Conservation (phyloP, 1,140 invertebrate species). For the Meteorus sp. region DNA sequence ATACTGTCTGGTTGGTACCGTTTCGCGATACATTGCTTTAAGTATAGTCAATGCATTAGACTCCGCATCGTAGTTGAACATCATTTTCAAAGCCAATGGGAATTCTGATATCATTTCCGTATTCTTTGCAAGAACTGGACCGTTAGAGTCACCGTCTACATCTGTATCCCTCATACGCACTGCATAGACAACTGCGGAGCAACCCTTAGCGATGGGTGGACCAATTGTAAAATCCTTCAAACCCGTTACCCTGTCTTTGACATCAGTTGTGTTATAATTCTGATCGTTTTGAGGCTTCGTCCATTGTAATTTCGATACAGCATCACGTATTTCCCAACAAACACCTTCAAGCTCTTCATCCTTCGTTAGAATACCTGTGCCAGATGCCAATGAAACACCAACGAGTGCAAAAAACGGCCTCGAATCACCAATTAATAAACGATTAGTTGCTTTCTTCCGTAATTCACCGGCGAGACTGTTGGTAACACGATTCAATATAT, state of each 20-base stretch:
- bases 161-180: conserved; percentile 59
- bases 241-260: conserved; percentile 48
- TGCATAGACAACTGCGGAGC: conserved; percentile 80
- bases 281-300: conserved; percentile 60
- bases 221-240: conserved; percentile 71
- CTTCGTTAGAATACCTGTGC: conserved; percentile 74
- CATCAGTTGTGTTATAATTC: conserved; percentile 51
- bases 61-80: conserved; percentile 89
- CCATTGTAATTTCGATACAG: conserved; percentile 66
- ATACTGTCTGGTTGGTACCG: conserved; percentile 69
- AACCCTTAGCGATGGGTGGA: conserved; percentile 76
- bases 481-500: conserved; percentile 69
- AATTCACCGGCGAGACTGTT: conserved; percentile 67
- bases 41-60: conserved; percentile 79
- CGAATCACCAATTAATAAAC: conserved; percentile 70
- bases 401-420: conserved; percentile 75
- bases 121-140: conserved; percentile 31
- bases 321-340: conserved; percentile 74
- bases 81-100: conserved; percentile 84
- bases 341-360: conserved; percentile 78
- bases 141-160: conserved; percentile 28
- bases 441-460: conserved; percentile 63
- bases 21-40: conserved; percentile 79
- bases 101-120: conserved; percentile 48
- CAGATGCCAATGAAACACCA: conserved; percentile 74